Evolutionary conservation across 2,113 vertebrate species (phyloP), one percentile per base, ranked within the genome.

Genomic region (Catharus minimus): DNA sequence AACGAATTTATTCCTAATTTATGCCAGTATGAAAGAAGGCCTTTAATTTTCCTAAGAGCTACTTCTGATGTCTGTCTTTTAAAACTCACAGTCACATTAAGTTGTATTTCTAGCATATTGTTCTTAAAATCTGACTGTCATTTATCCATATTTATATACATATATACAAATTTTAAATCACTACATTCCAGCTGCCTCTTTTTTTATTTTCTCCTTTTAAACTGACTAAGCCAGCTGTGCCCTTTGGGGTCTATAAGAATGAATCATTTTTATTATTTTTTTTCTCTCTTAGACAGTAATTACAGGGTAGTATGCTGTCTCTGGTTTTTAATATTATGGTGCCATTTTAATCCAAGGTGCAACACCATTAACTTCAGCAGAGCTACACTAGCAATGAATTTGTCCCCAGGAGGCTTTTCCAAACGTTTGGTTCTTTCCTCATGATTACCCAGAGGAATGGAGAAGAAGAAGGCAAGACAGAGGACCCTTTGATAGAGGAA

Each of bases 181-280:
- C 66, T 87, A 43, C 52, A 53, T 76, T 91, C 39, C 76, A 58
- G 30, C 74, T 76, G 55, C 39, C 13, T 60, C 55, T 50, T 66
- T 39, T 88, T 94, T 95, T 82, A 82, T 92, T 94, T 94, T 95
- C 78, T 93, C 92, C 89, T 95, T 94, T 77, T 80, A 80, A 94
- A 93, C 66, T 90, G 86, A 79, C 67, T 92, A 64, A 95, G 52
- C 84, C 78, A 91, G 78, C 83, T 69, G n/a, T 93, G 86, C 89
- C 83, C 91, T 95, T 94, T 79, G 94, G 64, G 86, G 84, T 95
- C 94, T 89, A 12, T 91, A 89, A 92, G 86, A 93, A 91, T 95
- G 89, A 96, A 92, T 93, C 24, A 85, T 92, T 96, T 95, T 95
- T 91, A 85, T 95, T 95, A 80, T 94, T 95, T 95, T 95, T 94